Conservation (phyloP, 2,888 invertebrate genomes). For the Esperia sulphurella region DNA sequence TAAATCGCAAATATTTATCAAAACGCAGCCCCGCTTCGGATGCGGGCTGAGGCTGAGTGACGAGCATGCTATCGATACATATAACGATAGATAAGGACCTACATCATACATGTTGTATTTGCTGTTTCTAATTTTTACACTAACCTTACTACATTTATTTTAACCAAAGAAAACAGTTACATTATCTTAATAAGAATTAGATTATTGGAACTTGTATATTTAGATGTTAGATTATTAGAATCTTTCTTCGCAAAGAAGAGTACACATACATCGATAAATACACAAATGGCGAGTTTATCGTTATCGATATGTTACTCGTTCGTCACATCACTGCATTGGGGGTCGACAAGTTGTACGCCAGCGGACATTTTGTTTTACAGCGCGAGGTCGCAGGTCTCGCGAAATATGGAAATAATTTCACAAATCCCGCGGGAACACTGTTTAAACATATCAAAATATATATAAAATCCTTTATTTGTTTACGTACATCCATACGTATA, state of each 20-base stretch:
- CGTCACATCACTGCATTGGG: constrained; percentile 30
- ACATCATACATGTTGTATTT: too few species aligned
- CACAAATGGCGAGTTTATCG: too few species aligned
- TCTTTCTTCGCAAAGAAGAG: too few species aligned
- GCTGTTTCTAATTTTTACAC: too few species aligned
- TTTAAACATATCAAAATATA: constrained; percentile 28
- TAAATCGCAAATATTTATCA: constrained; percentile 75
- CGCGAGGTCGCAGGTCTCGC: constrained; percentile 26
- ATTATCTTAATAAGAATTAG: too few species aligned
- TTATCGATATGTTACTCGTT: neutral
- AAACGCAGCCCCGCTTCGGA: constrained; percentile 42
- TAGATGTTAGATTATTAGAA: too few species aligned
- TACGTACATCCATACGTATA: too few species aligned
- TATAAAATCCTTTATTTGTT: constrained; percentile 19
- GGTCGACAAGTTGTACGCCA: constrained; percentile 44
- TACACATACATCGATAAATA: too few species aligned
- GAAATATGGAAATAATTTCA: constrained; percentile 40
- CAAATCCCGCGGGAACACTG: constrained; percentile 23
- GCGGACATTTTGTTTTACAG: constrained; percentile 59
- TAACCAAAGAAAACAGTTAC: too few species aligned
- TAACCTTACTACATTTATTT: too few species aligned
- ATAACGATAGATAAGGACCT: too few species aligned
- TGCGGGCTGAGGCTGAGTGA: constrained; percentile 38
- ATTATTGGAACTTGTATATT: too few species aligned
- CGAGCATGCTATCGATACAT: constrained; percentile 16